Base-by-base conservation (phyloP, 2,888 invertebrate species). In the Patella depressa region DNA sequence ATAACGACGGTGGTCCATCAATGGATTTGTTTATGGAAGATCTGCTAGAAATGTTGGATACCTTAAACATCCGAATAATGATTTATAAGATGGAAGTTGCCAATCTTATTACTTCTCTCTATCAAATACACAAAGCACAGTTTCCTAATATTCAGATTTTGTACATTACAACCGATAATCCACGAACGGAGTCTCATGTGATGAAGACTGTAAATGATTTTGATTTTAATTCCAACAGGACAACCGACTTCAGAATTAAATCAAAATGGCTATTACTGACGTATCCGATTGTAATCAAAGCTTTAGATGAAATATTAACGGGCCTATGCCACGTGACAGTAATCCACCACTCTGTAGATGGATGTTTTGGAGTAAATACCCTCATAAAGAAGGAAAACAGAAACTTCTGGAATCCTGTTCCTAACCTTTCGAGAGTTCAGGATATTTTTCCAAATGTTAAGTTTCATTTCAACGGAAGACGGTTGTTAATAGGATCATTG, bases 361-460 rank as follows among this genome's bases (percentile, higher is more conserved):
- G 19, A 15, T 65, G 11, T n/a, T 45, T 45, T 0, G 9, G 19
- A 3, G n/a, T 65, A n/a, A 65, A 65, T 2, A 65, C 65, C 11
- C 11, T 19, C 11, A 3, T 11, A 19, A 65, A 19, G 15, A 54
- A 54, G 12, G 29, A 53, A 71, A 69, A 17, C 15, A 34, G 71
- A 34, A 53, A 14, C 54, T 14, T 4, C 59, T 74, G 29, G 24
- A 19, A 12, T 9, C 19, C 11, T 53, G 53, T 24, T 57, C n/a
- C 7, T 11, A 65, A 29, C 9, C 19, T n/a, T 15, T 45, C 45
- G 1, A 12, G 12, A 7, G 11, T 53, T 17, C 19, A 24, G 19
- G 59, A 57, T 24, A 57, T 74, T 17, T 75, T 75, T 12, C 75
- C 75, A 17, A 75, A 75, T 55, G 55, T 70, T 17, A 75, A 75